Conservation (phyloP, 2,113 vertebrate genomes). For the Connochaetes taurinus region DNA sequence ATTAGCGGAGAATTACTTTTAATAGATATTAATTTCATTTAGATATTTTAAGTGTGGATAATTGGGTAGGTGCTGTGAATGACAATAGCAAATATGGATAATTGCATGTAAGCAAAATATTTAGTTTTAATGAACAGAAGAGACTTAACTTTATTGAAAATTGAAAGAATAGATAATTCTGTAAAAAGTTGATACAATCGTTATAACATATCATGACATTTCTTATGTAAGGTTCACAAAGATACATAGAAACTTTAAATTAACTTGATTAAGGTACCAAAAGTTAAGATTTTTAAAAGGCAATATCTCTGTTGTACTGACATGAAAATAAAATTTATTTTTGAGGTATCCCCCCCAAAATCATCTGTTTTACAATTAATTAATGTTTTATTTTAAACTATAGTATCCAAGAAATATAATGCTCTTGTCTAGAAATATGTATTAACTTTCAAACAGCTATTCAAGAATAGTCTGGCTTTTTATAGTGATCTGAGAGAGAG, state of each 20-base stretch:
- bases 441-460: background rate
- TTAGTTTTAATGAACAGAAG: slow-evolving; percentile 68
- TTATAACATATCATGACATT: slow-evolving; percentile 12
- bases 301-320: background rate
- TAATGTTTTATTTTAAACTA: background rate
- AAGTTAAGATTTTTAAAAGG: background rate
- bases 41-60: slow-evolving; percentile 67
- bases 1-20: slow-evolving; percentile 65
- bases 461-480: background rate
- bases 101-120: slow-evolving; percentile 63
- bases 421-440: background rate
- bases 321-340: background rate
- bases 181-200: background rate
- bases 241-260: background rate
- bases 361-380: background rate
- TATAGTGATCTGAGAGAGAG: background rate
- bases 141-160: slow-evolving; percentile 67
- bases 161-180: slow-evolving; percentile 41
- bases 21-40: slow-evolving; percentile 76
- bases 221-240: slow-evolving; percentile 32
- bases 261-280: background rate
- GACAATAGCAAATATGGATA: slow-evolving; percentile 70
- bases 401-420: background rate
- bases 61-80: slow-evolving; percentile 69
- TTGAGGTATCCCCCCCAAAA: background rate